These are phyloP conservation scores for Coenonympha glycerion DNA, from an alignment of 2,888 invertebrate species.

Conservation along the genomic window DNA sequence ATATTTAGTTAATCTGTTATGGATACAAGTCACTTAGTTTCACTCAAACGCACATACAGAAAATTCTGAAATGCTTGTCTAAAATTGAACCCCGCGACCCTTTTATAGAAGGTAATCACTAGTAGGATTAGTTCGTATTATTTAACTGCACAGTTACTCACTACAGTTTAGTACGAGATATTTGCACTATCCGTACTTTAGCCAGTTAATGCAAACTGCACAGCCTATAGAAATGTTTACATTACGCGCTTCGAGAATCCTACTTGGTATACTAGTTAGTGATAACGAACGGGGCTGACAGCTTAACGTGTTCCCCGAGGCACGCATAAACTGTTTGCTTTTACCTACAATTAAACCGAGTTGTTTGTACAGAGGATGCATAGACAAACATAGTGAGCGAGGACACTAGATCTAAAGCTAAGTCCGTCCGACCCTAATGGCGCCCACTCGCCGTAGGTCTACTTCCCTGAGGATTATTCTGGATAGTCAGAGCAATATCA, in stretches of 20 bases:
- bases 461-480: slow-evolving; percentile 27
- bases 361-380: background rate
- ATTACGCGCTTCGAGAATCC: background rate
- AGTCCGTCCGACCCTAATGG: slow-evolving; percentile 35
- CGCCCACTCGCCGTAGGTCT: slow-evolving; percentile 39
- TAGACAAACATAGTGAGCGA: background rate
- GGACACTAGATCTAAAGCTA: slow-evolving; percentile 6
- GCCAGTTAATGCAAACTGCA: background rate
- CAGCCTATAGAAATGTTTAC: background rate
- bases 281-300: background rate
- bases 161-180: no score
- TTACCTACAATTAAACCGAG: slow-evolving; percentile 6
- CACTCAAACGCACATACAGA: no score
- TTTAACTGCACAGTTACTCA: no score
- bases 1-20: no score
- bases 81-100: no score
- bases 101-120: no score
- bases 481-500: slow-evolving; percentile 10
- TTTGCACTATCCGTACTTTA: no score
- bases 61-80: no score
- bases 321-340: slow-evolving; percentile 6
- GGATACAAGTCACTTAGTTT: no score
- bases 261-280: slow-evolving; percentile 2
- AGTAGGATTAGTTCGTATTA: no score
- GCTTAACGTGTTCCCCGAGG: background rate